A percentile compares a stretch with the other conserved stretches of the same genome.
Conservation (phyloP, 2,113 vertebrate genomes). For the Dasyurus viverrinus region DNA sequence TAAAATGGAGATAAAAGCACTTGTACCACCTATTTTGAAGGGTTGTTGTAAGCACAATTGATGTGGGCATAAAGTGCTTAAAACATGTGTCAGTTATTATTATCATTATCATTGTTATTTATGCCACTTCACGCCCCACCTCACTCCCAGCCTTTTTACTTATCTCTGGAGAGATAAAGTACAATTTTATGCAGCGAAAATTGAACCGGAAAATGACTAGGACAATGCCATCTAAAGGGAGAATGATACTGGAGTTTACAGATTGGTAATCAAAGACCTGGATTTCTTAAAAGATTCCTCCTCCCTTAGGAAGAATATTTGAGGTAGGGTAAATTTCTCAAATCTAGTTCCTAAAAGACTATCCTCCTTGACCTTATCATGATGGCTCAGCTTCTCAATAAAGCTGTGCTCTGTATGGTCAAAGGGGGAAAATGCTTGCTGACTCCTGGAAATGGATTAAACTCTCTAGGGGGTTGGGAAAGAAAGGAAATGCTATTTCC, state of each 20-base stretch:
- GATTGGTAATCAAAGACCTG: slow-evolving; percentile 35
- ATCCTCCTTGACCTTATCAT: no score
- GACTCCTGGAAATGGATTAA: neutral
- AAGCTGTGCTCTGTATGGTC: neutral
- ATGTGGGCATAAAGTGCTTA: neutral
- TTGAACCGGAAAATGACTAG: slow-evolving; percentile 4
- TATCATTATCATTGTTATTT: neutral
- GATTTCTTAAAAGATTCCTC: neutral
- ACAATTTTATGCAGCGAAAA: slow-evolving; percentile 16
- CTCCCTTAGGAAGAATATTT: neutral
- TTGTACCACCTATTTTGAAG: neutral
- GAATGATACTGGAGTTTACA: neutral
- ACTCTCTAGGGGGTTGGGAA: slow-evolving; percentile 52
- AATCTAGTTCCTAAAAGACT: neutral
- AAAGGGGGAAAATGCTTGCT: neutral
- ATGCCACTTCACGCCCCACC: neutral
- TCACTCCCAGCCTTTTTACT: neutral
- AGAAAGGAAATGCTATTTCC: slow-evolving; percentile 44
- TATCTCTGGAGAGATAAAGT: slow-evolving; percentile 18
- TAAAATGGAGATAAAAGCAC: neutral
- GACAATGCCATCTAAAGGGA: neutral
- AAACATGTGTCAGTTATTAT: neutral
- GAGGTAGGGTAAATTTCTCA: slow-evolving; percentile 4
- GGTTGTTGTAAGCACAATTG: neutral
- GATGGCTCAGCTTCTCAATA: neutral